Conservation (phyloP, 2,888 invertebrate species). For the Lasioglossum zephyrum region DNA sequence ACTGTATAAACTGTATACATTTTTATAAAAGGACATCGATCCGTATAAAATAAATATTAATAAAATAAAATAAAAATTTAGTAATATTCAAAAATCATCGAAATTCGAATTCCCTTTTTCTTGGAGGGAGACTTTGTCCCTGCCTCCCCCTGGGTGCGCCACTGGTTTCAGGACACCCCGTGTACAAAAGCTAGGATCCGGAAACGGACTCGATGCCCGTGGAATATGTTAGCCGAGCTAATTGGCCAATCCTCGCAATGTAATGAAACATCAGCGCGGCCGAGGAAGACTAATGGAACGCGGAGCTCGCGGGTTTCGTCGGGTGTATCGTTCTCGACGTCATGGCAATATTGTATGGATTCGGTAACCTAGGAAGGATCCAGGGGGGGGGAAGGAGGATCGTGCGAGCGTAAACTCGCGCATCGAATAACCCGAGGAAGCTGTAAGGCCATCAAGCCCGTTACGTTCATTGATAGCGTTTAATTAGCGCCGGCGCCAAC, state of each 20-base stretch:
- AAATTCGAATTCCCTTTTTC: no score
- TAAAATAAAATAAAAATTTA: no score
- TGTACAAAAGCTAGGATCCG: neutral
- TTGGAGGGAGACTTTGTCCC: no score
- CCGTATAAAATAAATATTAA: no score
- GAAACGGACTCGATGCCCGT: neutral
- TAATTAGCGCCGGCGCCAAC: slow-evolving; percentile 76
- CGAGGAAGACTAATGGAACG: neutral
- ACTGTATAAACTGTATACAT: no score
- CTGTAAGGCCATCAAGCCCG: slow-evolving; percentile 52
- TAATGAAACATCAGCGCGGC: neutral
- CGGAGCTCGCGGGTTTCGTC: neutral
- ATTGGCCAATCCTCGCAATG: neutral
- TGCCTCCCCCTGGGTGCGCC: no score
- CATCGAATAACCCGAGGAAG: slow-evolving; percentile 31
- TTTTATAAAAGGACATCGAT: no score
- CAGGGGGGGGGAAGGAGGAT: no score
- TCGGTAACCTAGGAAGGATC: neutral
- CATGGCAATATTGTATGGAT: neutral
- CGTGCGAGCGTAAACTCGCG: slow-evolving; percentile 4
- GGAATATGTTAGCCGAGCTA: neutral
- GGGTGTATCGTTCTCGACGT: neutral
- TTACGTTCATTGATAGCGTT: slow-evolving; percentile 79
- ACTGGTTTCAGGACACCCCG: neutral
- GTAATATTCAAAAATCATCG: no score